Evolutionary conservation across 2,888 invertebrate genomes (phyloP), one percentile per base, ranked within the genome.

Genomic region (Carabus problematicus): DNA sequence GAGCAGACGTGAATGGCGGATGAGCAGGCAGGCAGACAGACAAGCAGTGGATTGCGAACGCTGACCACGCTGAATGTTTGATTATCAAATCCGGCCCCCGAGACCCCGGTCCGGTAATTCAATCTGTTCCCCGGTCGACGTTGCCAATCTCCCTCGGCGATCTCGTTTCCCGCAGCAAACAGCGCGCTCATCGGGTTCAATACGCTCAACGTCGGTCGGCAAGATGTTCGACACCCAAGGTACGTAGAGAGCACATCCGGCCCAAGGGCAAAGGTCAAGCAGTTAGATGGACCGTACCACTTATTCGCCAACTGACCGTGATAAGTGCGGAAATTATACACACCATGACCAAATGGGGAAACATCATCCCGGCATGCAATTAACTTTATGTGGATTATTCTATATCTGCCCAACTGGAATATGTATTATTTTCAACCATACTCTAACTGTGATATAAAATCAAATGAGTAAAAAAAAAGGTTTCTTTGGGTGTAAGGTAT

Each of bases 41-140:
- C 16, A 52, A 9, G 19, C 52, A 52, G 18, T 16, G 19, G 52
- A 49, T 49, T 18, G 49, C 8, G 14, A 18, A 49, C 19, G 52
- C 52, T 52, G 52, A 52, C 52, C 52, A 52, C 9, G 12, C 52
- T 52, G 52, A 52, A 52, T 52, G 52, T 52, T 52, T 52, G 52
- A 52, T 12, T 52, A 7, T 52, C 16, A 19, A 45, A 45, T 45
- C 14, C n/a, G 11, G 18, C 18, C 18, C 49, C 52, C 45, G 45
- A 45, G 45, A 14, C 11, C 45, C 7, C 14, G 14, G 45, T 14
- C 11, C 52, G 19, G 52, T 52, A 52, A 52, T 52, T 52, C 19
- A 52, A 52, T 52, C 52, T 52, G 52, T 52, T 52, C 52, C 19
- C 19, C 18, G 12, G 12, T 9, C 52, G 52, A 18, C 18, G n/a